These are phyloP conservation scores for Rhynchomys soricoides DNA, from an alignment of 2,113 vertebrate genomes.

Conservation along the genomic window DNA sequence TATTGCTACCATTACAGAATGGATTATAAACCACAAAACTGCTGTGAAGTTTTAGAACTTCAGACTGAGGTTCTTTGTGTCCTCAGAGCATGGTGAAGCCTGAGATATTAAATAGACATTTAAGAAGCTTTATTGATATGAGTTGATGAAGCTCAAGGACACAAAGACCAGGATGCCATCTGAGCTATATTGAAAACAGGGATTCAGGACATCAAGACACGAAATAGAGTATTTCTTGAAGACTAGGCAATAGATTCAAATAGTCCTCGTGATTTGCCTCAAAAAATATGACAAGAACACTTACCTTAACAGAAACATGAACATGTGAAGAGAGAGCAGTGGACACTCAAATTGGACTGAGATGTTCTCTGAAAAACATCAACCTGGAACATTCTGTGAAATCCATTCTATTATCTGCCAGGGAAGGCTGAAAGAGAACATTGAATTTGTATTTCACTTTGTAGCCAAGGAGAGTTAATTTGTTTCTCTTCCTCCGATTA, in stretches of 20 bases:
- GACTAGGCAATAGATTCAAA: neutral
- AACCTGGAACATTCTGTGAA: neutral
- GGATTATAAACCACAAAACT: neutral
- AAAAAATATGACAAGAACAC: neutral
- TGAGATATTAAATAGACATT: neutral
- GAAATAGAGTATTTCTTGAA: neutral
- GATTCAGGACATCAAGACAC: neutral
- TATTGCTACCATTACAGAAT: neutral
- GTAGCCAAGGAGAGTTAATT: conserved; percentile 6
- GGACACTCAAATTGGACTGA: neutral
- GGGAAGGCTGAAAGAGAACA: conserved; percentile 31
- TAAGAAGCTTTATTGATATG: neutral
- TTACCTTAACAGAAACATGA: conserved; percentile 22
- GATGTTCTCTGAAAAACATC: conserved; percentile 41
- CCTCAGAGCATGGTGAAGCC: neutral
- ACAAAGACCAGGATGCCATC: neutral
- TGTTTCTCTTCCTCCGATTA: neutral
- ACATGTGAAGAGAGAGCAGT: neutral
- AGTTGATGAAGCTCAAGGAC: neutral
- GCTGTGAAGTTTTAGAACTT: neutral
- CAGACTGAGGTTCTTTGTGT: neutral
- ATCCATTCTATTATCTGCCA: neutral
- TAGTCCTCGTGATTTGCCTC: neutral
- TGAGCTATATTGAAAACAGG: neutral
- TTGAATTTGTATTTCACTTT: conserved; percentile 5